Conservation (phyloP, 2,888 invertebrate species). For the Drosophila flavopinicola region DNA sequence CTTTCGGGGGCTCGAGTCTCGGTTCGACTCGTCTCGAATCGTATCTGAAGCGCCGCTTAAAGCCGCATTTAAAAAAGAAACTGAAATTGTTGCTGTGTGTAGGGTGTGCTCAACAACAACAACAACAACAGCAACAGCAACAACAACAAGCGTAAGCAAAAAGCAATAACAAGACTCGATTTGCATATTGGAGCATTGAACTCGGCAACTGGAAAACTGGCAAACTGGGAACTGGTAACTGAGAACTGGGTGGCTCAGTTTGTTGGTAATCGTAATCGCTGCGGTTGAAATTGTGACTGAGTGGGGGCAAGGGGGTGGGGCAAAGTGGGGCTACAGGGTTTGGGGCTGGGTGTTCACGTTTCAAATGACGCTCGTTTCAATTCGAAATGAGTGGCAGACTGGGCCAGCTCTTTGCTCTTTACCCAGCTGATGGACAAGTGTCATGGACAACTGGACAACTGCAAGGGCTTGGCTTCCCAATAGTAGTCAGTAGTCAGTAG, state of each 20-base stretch:
- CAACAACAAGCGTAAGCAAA: conserved; percentile 16
- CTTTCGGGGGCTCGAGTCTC: conserved; percentile 25
- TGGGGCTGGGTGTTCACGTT: conserved; percentile 64
- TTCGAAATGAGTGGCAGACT: conserved; percentile 44
- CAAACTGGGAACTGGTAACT: too few relatives aligned
- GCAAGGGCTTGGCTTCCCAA: conserved; percentile 67
- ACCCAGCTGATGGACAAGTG: conserved; percentile 74
- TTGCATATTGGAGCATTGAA: conserved; percentile 80
- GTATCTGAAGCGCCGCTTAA: conserved; percentile 51
- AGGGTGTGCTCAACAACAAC: conserved; percentile 52
- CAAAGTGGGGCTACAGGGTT: conserved; percentile 1
- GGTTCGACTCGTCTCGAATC: too few relatives aligned
- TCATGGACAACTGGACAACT: conserved; percentile 58
- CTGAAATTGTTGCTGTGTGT: conserved; percentile 29
- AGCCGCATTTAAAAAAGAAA: conserved; percentile 50
- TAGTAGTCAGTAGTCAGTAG: too few relatives aligned
- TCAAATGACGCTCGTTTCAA: conserved; percentile 68
- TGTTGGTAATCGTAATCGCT: conserved; percentile 53
- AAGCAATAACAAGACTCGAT: conserved; percentile 57
- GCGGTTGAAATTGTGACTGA: conserved; percentile 29
- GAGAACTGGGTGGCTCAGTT: conserved; percentile 34
- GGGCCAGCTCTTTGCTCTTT: conserved; percentile 53
- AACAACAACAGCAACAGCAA: conserved; percentile 22
- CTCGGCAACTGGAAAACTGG: conserved; percentile 37
- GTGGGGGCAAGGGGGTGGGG: background rate